A percentile compares a stretch with the other conserved stretches of the same genome.
These are phyloP conservation scores for Amphilophus citrinellus DNA, from an alignment of 2,113 vertebrate genomes.

Conservation along the genomic window DNA sequence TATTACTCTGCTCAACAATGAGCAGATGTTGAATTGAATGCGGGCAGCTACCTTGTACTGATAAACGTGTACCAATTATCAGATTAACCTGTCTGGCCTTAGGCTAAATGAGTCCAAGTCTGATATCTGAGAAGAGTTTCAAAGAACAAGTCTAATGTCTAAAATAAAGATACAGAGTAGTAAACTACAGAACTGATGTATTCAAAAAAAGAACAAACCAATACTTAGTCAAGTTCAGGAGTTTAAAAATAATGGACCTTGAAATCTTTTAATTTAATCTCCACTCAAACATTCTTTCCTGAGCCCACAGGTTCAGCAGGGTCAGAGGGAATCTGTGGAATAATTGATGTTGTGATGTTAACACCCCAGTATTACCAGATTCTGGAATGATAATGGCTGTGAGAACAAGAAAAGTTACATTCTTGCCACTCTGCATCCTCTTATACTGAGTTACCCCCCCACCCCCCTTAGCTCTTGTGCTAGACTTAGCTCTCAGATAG, in stretches of 20 bases:
- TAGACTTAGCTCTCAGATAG: conserved; percentile 23
- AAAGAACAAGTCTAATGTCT: neutral
- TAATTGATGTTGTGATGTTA: conserved; percentile 55
- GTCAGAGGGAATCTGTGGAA: conserved; percentile 43
- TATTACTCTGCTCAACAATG: neutral
- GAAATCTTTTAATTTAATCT: neutral
- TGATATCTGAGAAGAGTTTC: neutral
- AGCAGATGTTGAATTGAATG: neutral
- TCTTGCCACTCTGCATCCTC: conserved; percentile 8
- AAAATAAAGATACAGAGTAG: neutral
- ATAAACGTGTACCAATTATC: neutral
- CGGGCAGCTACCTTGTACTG: neutral
- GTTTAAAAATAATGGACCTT: neutral
- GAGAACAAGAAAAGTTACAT: conserved; percentile 30
- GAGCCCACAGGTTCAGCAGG: conserved; percentile 5
- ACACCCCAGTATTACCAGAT: conserved; percentile 64
- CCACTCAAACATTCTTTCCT: neutral
- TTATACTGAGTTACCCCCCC: neutral
- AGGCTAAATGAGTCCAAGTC: neutral
- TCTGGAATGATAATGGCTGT: conserved; percentile 66
- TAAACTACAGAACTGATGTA: neutral
- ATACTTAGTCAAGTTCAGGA: neutral
- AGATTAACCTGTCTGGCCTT: neutral
- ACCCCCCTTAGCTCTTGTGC: conserved; percentile 19
- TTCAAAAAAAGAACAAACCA: neutral